phyloP scores from a whole-genome alignment of 37 sponge, comb jelly and placozoan species.

The Aphrocallistes beatrix region DNA sequence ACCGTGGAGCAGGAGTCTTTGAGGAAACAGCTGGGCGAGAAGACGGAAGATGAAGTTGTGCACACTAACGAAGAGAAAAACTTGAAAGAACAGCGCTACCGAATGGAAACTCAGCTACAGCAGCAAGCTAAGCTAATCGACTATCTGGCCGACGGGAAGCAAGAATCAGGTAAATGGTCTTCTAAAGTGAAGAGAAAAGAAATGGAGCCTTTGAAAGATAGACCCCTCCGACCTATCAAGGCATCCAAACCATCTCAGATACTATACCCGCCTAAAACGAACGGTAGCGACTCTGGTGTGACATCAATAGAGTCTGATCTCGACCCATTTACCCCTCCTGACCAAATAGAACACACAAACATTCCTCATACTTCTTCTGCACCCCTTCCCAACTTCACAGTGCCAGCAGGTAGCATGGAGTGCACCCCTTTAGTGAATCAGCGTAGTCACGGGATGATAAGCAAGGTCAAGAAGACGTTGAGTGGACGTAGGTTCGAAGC shows the following conservation, averaged over 20 bases:
- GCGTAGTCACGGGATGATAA: neutral
- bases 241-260: neutral
- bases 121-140: neutral
- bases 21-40: neutral
- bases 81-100: neutral
- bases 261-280: conserved; percentile 5
- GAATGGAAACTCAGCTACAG: conserved; percentile 14
- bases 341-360: neutral
- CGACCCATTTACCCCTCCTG: neutral
- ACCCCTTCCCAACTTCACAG: neutral
- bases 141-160: neutral
- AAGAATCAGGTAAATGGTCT: neutral
- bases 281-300: neutral
- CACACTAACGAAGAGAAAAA: neutral
- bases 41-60: neutral
- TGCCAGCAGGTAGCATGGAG: neutral
- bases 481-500: neutral
- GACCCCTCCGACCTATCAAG: no score
- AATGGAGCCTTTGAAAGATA: neutral
- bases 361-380: neutral
- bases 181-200: neutral
- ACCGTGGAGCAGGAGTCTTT: neutral
- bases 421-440: neutral
- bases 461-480: neutral
- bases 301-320: neutral